Base-by-base conservation (phyloP, 2,888 invertebrate genomes). In the Drosophila austrosaltans region DNA sequence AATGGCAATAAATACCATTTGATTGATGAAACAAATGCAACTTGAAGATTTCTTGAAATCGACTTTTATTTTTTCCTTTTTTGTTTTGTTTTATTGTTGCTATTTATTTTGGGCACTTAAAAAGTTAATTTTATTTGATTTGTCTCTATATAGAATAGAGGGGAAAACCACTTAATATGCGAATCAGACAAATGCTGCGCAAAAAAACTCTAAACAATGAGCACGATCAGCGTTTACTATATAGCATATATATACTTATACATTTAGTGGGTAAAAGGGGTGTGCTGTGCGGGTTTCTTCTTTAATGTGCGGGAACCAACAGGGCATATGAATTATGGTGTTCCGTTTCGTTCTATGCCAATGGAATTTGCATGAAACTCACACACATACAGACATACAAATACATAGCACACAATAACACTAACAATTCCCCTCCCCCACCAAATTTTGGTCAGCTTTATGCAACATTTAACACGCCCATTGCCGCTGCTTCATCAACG, bases 381-480 rank as follows among this genome's bases (percentile, higher is more conserved):
- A 69, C 57, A 69, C 69, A 65, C 67, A 69, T 66, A 69, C 42
- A 53, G 1, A 60, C 12, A 54, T 8, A 36, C 8, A 36, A 3
- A 3, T 36, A 36, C 36, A 36, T 36, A 36, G 3, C 10, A 8
- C 25, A 10, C 48, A 25, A 10, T 2, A 1, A 12, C 57, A 57
- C 57, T 39, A 39, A 39, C 39, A 28, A 10, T 16, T 22, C n/a
- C 12, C 28, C 6, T 28, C 22, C 58, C 40, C 22, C 28, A 16
- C 12, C 40, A 40, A 8, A 44, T 25, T 28, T 42, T 42, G 59
- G 25, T 25, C 83, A 90, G 90, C 89, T 87, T 89, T 80, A 86
- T 90, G 84, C 86, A 87, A 85, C 90, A 90, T 72, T 69, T 86
- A 89, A 90, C 89, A 85, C 80, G 85, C 28, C 85, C 90, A 81